Percentiles rank a stretch among this genome's conserved stretches.
These are phyloP conservation scores for Varecia variegata DNA, from an alignment of 2,797 vertebrate genomes.

Conservation along the genomic window DNA sequence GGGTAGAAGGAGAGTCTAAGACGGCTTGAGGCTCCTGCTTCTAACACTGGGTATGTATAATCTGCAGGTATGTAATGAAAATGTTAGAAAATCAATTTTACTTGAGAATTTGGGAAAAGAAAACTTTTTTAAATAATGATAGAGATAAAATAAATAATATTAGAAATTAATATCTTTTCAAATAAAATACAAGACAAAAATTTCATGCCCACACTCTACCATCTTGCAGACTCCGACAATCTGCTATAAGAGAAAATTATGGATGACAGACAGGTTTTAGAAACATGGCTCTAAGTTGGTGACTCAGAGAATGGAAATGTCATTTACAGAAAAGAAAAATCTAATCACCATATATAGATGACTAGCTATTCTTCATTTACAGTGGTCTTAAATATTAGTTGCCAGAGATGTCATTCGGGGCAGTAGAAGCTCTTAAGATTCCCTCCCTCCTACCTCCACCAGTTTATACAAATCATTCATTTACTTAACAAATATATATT, in stretches of 20 bases:
- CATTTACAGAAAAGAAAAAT: not conserved
- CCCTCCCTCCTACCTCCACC: not conserved
- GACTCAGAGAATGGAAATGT: not conserved
- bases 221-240: not conserved
- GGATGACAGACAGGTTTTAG: not conserved
- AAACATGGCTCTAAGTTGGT: not conserved
- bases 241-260: not conserved
- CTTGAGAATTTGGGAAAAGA: not conserved
- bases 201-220: not conserved
- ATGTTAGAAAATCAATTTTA: not conserved
- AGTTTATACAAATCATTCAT: not conserved
- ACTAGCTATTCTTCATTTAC: not conserved
- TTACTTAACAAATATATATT: slow-evolving; percentile 22
- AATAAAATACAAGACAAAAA: not conserved
- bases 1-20: not conserved
- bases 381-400: not conserved
- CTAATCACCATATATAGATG: not conserved
- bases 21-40: not conserved
- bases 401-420: not conserved
- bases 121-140: slow-evolving; percentile 12
- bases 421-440: not conserved
- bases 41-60: not conserved
- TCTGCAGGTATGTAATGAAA: not conserved
- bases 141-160: not conserved
- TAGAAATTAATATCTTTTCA: not conserved